These are phyloP conservation scores for Caenorhabditis sp. DNA, from an alignment of 2,888 invertebrate genomes.

Conservation along the genomic window DNA sequence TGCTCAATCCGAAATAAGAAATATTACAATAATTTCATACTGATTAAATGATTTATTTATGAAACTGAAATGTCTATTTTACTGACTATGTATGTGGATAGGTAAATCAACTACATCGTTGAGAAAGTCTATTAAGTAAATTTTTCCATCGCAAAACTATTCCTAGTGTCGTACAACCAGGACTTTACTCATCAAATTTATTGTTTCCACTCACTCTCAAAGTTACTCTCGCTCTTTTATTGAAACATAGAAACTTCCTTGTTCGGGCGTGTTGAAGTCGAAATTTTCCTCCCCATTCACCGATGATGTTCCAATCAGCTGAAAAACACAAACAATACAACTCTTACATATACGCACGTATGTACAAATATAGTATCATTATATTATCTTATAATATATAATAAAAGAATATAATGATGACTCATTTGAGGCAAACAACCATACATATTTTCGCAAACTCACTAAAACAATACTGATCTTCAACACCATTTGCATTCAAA, in stretches of 20 bases:
- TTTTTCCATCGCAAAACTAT: neutral
- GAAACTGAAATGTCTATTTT: too few species aligned
- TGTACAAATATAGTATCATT: neutral
- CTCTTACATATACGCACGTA: too few species aligned
- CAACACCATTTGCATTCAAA: slow-evolving; percentile 37
- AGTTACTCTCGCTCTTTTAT: slow-evolving; percentile 30
- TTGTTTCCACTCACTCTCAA: slow-evolving; percentile 13
- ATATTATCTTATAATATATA: too few species aligned
- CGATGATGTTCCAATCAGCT: slow-evolving; percentile 45
- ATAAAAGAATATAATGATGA: neutral
- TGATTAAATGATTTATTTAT: too few species aligned
- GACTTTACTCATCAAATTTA: too few species aligned
- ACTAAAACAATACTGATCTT: slow-evolving; percentile 41
- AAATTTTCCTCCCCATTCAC: slow-evolving; percentile 33
- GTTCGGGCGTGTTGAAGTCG: slow-evolving; percentile 45
- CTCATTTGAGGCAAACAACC: neutral
- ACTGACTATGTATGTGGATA: too few species aligned
- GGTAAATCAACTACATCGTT: too few species aligned
- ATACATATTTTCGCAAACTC: slow-evolving; percentile 9
- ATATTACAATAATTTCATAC: too few species aligned
- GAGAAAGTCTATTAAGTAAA: neutral
- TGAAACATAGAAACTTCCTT: slow-evolving; percentile 47
- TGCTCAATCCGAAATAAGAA: too few species aligned
- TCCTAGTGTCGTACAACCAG: too few species aligned
- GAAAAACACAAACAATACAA: neutral